Conservation (phyloP, 2,797 vertebrate genomes). For the Borostomias antarcticus region DNA sequence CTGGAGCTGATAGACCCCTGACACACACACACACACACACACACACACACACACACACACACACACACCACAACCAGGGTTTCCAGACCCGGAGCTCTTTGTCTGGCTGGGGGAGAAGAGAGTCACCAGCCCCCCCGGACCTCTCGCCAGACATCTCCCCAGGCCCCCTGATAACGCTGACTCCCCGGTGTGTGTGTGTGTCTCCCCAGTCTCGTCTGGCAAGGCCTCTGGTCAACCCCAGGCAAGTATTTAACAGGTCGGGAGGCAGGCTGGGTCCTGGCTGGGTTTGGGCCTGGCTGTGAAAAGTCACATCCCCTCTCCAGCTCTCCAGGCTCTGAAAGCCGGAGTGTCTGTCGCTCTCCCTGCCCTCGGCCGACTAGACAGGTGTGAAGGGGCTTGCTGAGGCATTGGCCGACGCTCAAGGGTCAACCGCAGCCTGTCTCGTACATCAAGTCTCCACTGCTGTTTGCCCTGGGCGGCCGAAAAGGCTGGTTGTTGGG, state of each 20-base stretch:
- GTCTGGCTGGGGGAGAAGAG: too few relatives aligned
- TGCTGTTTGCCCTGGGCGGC: conserved; percentile 70
- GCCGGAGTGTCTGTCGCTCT: conserved; percentile 63
- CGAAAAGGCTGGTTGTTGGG: conserved; percentile 52
- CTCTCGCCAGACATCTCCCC: too few relatives aligned
- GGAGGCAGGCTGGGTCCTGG: conserved; percentile 52
- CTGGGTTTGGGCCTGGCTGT: conserved; percentile 73
- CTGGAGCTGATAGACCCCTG: too few relatives aligned
- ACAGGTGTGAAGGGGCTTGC: conserved; percentile 48
- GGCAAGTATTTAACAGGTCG: conserved; percentile 73
- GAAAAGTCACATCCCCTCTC: conserved; percentile 79
- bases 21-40: too few relatives aligned
- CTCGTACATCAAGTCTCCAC: conserved; percentile 73
- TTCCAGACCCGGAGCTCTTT: too few relatives aligned
- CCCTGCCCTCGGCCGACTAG: conserved; percentile 47
- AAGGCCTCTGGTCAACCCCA: conserved; percentile 60
- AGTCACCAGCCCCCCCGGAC: too few relatives aligned
- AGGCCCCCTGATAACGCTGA: too few relatives aligned
- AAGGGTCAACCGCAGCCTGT: conserved; percentile 69
- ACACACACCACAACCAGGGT: too few relatives aligned
- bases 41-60: too few relatives aligned
- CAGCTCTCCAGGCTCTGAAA: conserved; percentile 69
- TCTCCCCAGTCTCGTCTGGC: conserved; percentile 43
- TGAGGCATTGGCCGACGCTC: conserved; percentile 58
- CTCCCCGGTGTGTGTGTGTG: too few relatives aligned